Conservation (phyloP, 2,797 vertebrate species). For the Todus mexicanus region DNA sequence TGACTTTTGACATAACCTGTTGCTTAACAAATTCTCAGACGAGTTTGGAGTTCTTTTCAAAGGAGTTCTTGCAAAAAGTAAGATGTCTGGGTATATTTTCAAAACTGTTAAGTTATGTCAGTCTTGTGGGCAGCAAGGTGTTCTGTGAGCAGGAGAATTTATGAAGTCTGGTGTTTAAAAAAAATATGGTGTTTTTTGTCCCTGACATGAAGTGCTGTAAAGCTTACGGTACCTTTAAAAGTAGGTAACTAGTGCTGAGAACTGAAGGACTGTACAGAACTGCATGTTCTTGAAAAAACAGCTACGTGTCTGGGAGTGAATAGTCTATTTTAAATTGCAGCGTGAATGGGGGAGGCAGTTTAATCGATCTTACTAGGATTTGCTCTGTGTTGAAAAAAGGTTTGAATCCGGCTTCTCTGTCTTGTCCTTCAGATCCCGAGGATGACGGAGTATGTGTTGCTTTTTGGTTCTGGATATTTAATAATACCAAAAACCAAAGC, state of each 20-base stretch:
- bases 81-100: neutral
- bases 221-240: neutral
- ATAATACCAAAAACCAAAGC: neutral
- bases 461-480: neutral
- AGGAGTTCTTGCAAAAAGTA: neutral
- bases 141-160: neutral
- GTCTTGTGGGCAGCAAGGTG: neutral
- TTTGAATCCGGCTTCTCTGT: neutral
- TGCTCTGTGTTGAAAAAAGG: neutral
- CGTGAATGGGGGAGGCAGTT: neutral
- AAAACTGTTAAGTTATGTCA: neutral
- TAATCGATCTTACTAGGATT: neutral
- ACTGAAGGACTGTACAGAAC: neutral
- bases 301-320: neutral
- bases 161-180: neutral
- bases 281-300: neutral
- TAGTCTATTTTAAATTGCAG: neutral
- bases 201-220: neutral
- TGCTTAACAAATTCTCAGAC: neutral
- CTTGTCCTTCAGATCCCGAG: neutral
- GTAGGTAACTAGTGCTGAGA: neutral
- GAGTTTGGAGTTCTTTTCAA: neutral
- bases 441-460: neutral
- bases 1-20: neutral
- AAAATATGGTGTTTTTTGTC: neutral